Conservation (phyloP, 2,113 vertebrate genomes). For the Seriola dumerili region DNA sequence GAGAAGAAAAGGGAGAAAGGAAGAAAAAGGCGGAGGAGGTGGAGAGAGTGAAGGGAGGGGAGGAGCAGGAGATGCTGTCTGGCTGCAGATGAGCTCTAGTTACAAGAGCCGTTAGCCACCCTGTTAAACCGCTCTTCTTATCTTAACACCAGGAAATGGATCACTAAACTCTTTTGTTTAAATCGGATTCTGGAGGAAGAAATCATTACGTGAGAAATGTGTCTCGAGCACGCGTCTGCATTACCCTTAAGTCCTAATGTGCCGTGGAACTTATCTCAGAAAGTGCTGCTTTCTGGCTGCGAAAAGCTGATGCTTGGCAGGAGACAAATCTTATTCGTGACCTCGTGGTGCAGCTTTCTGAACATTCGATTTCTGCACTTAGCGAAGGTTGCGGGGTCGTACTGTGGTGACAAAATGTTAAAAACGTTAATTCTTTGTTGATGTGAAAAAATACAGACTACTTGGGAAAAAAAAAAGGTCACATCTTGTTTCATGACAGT, state of each 20-base stretch:
- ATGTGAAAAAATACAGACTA: not conserved
- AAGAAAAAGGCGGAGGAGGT: not conserved
- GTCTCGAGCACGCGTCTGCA: slow-evolving; percentile 29
- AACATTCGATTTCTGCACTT: slow-evolving; percentile 1
- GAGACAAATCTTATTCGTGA: slow-evolving; percentile 4
- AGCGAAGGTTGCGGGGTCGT: slow-evolving; percentile 6
- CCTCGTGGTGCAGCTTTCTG: not conserved
- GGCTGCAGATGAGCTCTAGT: slow-evolving; percentile 64
- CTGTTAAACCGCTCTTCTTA: slow-evolving; percentile 59
- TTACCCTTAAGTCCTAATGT: slow-evolving; percentile 32
- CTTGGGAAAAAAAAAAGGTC: not conserved
- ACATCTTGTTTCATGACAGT: not conserved
- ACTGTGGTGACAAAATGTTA: not conserved
- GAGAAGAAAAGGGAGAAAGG: slow-evolving; percentile 16
- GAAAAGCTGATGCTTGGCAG: slow-evolving; percentile 10
- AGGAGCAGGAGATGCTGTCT: slow-evolving; percentile 47
- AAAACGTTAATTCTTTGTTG: not conserved
- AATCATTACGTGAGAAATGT: slow-evolving; percentile 56
- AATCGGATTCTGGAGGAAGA: slow-evolving; percentile 58
- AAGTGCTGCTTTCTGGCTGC: slow-evolving; percentile 14
- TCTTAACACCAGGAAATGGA: slow-evolving; percentile 65
- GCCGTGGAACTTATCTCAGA: slow-evolving; percentile 19
- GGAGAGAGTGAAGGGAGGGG: not conserved
- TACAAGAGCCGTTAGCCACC: slow-evolving; percentile 56
- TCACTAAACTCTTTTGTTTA: slow-evolving; percentile 63